Base-by-base conservation (phyloP, 2,888 invertebrate genomes). In the Heliconius cydno region DNA sequence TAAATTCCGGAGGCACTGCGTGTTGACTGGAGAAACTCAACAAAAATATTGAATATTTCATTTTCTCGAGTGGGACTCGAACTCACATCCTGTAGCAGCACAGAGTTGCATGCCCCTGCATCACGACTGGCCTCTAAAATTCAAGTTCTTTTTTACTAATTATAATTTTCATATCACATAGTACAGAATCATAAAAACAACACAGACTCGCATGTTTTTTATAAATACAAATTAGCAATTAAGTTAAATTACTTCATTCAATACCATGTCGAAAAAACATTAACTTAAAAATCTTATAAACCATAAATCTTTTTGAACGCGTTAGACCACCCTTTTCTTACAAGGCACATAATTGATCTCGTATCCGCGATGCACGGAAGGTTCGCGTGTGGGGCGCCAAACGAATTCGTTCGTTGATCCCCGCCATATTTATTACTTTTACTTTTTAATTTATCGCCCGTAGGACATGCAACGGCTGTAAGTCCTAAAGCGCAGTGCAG, bases 401-500 rank as follows among this genome's bases (percentile, higher is more conserved):
- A 81, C 84, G 83, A 83, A 84, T 84, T 83, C 82, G 84, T 84
- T 83, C 84, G 83, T 85, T 86, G 86, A 85, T 85, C 86, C 86
- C 84, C 83, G 79, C 83, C 81, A 83, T 85, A 86, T 86, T 85
- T 85, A 85, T 86, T 85, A 84, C 83, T 85, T 86, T 86, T 85
- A 85, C 84, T 86, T 86, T 85, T 85, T 84, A 84, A 85, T 85
- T 85, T 84, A 85, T 82, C 82, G 81, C 83, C 81, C 70, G 74
- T 80, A 82, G 82, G 84, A 83, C 85, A 85, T 84, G 85, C 85
- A 80, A 85, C 78, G 83, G 81, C 81, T 82, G 77, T 80, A 76
- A 84, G 80, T 83, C 82, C 81, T 78, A 63, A 82, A 84, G 84
- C 83, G 85, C 85, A 85, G 79, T 85, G 85, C 85, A 83, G 84